Conservation (phyloP, 2,797 vertebrate species). For the Dermochelys coriacea region DNA sequence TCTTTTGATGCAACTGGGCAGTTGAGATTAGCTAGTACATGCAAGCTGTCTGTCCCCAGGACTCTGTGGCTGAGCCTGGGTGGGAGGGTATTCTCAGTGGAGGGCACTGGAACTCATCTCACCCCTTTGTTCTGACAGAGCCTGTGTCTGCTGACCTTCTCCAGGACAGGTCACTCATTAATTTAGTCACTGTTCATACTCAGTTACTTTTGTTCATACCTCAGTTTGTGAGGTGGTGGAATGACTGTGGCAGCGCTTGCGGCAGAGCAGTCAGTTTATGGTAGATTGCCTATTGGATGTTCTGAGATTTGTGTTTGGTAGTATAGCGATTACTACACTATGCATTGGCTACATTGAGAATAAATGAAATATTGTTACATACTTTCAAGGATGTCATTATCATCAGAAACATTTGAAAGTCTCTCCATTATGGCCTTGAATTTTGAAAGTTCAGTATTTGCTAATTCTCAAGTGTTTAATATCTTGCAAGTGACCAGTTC, state of each 20-base stretch:
- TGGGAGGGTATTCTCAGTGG: not conserved
- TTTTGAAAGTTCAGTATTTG: not conserved
- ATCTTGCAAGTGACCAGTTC: not conserved
- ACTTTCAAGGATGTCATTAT: not conserved
- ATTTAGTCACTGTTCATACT: not conserved
- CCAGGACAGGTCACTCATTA: not conserved
- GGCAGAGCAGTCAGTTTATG: not conserved
- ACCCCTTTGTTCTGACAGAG: not conserved
- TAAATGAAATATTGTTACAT: not conserved
- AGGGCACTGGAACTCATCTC: not conserved
- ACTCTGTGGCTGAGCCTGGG: not conserved
- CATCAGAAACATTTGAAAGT: not conserved
- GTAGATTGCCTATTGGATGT: not conserved
- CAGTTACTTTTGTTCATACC: not conserved
- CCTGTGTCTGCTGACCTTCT: not conserved
- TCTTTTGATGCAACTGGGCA: not conserved
- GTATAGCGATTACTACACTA: not conserved
- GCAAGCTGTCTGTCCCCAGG: not conserved
- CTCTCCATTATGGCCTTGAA: not conserved
- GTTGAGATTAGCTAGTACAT: not conserved
- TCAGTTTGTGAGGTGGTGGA: not conserved
- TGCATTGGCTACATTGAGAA: not conserved
- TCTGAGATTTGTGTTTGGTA: not conserved
- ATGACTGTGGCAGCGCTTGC: not conserved
- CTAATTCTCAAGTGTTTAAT: not conserved